These are phyloP conservation scores for Dromius quadrimaculatus DNA, from an alignment of 2,888 invertebrate genomes.

Conservation along the genomic window DNA sequence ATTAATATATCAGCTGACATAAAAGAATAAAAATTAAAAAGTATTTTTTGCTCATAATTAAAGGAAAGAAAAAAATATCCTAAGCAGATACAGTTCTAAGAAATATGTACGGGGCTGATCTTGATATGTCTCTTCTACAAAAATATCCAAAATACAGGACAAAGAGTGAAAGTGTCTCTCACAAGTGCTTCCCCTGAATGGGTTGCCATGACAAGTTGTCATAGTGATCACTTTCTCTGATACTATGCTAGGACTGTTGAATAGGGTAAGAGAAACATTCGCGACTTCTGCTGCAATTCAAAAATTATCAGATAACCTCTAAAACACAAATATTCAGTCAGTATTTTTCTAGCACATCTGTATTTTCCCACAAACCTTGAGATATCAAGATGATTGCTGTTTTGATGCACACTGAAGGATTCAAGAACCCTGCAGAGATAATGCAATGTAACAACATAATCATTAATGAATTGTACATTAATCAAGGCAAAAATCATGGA, in stretches of 20 bases:
- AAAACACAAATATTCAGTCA: conserved; percentile 13
- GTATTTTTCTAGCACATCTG: conserved; percentile 31
- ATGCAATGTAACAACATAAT: conserved; percentile 44
- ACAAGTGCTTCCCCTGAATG: conserved; percentile 51
- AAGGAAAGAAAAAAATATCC: no score
- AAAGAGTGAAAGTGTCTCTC: conserved; percentile 41
- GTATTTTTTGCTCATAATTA: no score
- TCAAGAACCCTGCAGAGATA: conserved; percentile 31
- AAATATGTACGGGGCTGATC: conserved; percentile 7
- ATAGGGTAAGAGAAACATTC: conserved; percentile 19
- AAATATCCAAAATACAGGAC: conserved; percentile 36
- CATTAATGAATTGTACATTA: conserved; percentile 29
- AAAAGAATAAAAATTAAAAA: no score
- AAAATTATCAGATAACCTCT: conserved; percentile 4
- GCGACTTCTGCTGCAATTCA: not conserved
- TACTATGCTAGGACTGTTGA: conserved; percentile 24
- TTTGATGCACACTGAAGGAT: no score
- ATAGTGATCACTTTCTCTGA: conserved; percentile 64
- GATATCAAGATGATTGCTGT: conserved; percentile 29
- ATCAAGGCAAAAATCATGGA: conserved; percentile 38
- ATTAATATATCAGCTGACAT: no score
- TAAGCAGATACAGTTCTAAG: not conserved
- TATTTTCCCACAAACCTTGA: conserved; percentile 36
- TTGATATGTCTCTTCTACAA: conserved; percentile 23
- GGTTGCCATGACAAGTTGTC: conserved; percentile 65